Conservation (phyloP, 1,140 invertebrate genomes). For the Arctopsyche grandis region DNA sequence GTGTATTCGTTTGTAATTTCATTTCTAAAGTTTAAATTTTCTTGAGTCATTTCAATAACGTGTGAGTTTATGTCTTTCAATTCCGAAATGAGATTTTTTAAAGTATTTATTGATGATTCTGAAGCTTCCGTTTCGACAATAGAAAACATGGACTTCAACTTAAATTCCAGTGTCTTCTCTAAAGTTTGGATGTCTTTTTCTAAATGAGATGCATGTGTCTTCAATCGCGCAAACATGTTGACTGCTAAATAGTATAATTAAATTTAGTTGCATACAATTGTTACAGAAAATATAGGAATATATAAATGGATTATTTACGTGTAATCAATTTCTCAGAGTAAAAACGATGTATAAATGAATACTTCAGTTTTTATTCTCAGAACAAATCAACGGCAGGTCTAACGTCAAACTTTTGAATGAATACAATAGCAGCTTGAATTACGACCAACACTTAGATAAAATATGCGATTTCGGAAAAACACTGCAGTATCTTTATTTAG, state of each 20-base stretch:
- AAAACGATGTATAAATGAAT: too few relatives aligned
- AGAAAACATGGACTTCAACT: conserved; percentile 16
- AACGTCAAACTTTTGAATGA: background rate
- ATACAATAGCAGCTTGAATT: background rate
- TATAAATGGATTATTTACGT: too few relatives aligned
- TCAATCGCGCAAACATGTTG: conserved; percentile 22
- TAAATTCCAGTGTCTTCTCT: conserved; percentile 3
- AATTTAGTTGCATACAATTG: background rate
- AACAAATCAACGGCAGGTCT: too few relatives aligned
- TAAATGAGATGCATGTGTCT: background rate
- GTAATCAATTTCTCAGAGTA: too few relatives aligned
- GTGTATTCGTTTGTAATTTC: background rate
- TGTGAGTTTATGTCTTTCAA: background rate
- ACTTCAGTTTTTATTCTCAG: too few relatives aligned
- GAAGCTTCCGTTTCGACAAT: conserved; percentile 6
- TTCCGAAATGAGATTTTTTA: conserved; percentile 6
- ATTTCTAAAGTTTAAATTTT: background rate
- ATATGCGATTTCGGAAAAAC: too few relatives aligned
- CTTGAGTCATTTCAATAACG: background rate
- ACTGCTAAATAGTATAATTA: background rate
- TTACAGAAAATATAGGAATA: too few relatives aligned
- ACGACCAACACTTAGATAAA: background rate
- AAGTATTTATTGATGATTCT: background rate
- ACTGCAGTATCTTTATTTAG: too few relatives aligned
- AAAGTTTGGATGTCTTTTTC: conserved; percentile 10